A percentile compares a stretch with the other conserved stretches of the same genome.
phyloP scores from a whole-genome alignment of 2,113 vertebrate species.

The Salminus brasiliensis region DNA sequence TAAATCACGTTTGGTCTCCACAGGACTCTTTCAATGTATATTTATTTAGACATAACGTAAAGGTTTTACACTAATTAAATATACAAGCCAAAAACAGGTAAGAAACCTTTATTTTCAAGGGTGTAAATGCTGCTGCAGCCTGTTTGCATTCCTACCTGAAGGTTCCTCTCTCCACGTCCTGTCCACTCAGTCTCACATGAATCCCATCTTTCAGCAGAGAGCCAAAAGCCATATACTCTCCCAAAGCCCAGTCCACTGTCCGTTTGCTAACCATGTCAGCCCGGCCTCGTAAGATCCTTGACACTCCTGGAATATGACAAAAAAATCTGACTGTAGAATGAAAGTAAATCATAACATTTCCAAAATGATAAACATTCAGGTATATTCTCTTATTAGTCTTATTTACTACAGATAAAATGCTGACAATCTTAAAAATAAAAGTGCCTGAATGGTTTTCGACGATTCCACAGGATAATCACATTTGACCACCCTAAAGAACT shows the following conservation, averaged over 20 bases:
- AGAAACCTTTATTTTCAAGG: neutral
- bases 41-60: too few species aligned
- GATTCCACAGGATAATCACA: too few species aligned
- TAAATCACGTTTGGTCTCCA: too few species aligned
- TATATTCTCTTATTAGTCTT: neutral
- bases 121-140: neutral
- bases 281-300: constrained; percentile 84
- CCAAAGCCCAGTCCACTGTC: constrained; percentile 89
- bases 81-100: neutral
- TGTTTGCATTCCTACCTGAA: constrained; percentile 79
- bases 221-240: constrained; percentile 90
- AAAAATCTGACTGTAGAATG: neutral
- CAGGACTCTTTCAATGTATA: too few species aligned
- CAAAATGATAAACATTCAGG: neutral
- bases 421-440: too few species aligned
- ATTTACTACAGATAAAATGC: neutral
- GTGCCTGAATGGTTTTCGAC: too few species aligned
- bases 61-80: neutral
- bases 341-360: neutral
- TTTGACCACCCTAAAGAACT: too few species aligned
- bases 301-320: constrained; percentile 75
- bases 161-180: constrained; percentile 91
- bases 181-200: constrained; percentile 88
- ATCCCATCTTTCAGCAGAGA: constrained; percentile 91
- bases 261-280: constrained; percentile 84